Conservation (phyloP, 2,113 vertebrate species). For the Pelmatolapia mariae region DNA sequence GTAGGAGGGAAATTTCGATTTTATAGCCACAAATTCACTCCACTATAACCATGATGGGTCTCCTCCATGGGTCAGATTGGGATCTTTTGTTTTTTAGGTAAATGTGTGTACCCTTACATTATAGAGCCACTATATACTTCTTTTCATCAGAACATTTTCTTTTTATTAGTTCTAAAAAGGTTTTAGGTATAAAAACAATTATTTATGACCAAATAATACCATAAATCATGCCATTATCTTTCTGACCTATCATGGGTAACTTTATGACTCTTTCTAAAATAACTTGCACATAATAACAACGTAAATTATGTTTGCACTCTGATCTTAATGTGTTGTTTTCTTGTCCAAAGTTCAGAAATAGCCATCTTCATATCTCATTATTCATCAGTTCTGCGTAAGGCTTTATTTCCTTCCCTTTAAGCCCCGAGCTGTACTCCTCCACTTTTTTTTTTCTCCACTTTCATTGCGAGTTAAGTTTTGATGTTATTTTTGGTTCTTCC, state of each 20-base stretch:
- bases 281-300: not conserved
- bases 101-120: not conserved
- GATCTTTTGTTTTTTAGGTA: not conserved
- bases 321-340: not conserved
- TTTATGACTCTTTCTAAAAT: not conserved
- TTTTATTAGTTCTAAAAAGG: not conserved
- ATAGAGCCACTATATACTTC: not conserved
- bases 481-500: not conserved
- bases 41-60: not conserved
- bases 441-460: not conserved
- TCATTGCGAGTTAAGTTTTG: not conserved
- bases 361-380: not conserved
- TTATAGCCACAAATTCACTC: not conserved
- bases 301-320: not conserved
- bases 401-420: not conserved
- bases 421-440: not conserved
- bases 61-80: not conserved
- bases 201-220: not conserved
- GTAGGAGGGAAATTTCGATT: not conserved
- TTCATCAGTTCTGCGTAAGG: not conserved
- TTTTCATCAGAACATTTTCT: not conserved
- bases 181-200: not conserved
- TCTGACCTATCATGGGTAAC: not conserved
- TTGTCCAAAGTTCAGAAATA: not conserved
- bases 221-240: not conserved